Conservation (phyloP, 1,140 invertebrate species). For the Cyclina sinensis region DNA sequence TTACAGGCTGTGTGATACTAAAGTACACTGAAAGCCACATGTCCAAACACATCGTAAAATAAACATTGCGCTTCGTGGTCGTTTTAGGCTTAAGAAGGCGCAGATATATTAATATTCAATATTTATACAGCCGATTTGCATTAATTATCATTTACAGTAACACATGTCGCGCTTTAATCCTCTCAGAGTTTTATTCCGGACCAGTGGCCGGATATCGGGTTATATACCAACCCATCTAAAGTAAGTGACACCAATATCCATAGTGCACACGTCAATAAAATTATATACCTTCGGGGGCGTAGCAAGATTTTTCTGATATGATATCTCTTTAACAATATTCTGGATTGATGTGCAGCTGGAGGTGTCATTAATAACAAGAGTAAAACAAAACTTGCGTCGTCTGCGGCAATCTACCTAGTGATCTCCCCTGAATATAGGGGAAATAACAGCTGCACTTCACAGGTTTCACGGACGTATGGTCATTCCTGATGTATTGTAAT, state of each 20-base stretch:
- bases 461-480: no score
- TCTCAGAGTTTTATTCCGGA: neutral
- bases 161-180: neutral
- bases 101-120: slow-evolving; percentile 10
- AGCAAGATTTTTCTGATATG: neutral
- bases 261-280: neutral
- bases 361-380: no score
- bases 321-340: neutral
- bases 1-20: neutral
- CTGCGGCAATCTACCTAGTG: no score
- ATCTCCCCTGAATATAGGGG: no score
- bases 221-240: neutral
- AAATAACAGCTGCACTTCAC: no score
- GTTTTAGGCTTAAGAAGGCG: neutral
- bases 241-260: neutral
- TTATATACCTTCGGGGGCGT: neutral
- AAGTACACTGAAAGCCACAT: no score
- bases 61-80: neutral
- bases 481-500: no score
- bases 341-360: neutral
- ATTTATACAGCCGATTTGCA: slow-evolving; percentile 24
- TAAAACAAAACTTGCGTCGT: no score
- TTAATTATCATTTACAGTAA: slow-evolving; percentile 4
- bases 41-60: neutral
- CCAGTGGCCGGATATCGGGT: neutral